These are phyloP conservation scores for Catocala fraxini DNA, from an alignment of 2,888 invertebrate species.

Conservation along the genomic window DNA sequence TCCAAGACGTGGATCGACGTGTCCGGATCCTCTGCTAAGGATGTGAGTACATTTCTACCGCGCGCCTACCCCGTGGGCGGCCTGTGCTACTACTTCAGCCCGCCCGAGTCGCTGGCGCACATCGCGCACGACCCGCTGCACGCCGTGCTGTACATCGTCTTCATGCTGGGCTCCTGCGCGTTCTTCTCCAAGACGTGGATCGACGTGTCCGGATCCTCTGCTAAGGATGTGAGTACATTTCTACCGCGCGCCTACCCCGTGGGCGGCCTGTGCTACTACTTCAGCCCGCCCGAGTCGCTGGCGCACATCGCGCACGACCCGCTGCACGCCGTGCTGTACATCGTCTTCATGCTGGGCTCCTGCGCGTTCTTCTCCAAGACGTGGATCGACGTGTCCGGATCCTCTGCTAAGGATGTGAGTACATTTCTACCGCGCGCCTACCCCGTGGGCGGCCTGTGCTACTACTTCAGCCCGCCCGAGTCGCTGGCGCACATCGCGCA, in stretches of 20 bases:
- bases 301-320: conserved; percentile 98
- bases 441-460: conserved; percentile 99
- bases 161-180: conserved; percentile 99
- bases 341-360: conserved; percentile 99
- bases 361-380: conserved; percentile 99
- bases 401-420: conserved; percentile 99
- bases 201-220: conserved; percentile 99
- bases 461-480: conserved; percentile 99
- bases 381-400: conserved; percentile 99
- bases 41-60: too few species aligned
- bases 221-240: conserved; percentile 99
- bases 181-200: conserved; percentile 99
- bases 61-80: conserved; percentile 99
- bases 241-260: conserved; percentile 99
- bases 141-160: conserved; percentile 97
- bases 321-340: conserved; percentile 98
- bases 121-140: conserved; percentile 99
- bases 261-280: conserved; percentile 99
- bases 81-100: conserved; percentile 99
- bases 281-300: conserved; percentile 99
- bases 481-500: conserved; percentile 97
- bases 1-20: conserved; percentile 99
- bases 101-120: conserved; percentile 98
- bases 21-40: conserved; percentile 99
- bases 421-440: conserved; percentile 98